phyloP scores from a whole-genome alignment of 2,888 invertebrate species.

The Melieria omissa region DNA sequence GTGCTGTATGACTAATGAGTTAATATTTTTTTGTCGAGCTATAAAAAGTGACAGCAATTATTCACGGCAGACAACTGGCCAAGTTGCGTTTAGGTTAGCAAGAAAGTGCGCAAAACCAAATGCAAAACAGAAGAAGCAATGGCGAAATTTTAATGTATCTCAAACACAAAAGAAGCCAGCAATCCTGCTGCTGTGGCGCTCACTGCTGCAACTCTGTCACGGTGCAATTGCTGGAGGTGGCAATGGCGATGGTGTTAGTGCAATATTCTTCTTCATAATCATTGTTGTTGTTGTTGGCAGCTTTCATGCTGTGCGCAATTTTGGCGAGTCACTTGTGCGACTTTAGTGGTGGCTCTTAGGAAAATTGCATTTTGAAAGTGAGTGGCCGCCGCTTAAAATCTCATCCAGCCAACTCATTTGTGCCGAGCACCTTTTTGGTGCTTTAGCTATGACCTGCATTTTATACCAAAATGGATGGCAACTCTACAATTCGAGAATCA shows the following conservation, averaged over 20 bases:
- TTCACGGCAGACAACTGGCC: slow-evolving; percentile 7
- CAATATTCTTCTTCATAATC: too few relatives aligned
- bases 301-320: background rate
- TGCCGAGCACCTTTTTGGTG: slow-evolving; percentile 40
- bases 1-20: too few relatives aligned
- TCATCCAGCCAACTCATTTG: slow-evolving; percentile 60
- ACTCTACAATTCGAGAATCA: too few relatives aligned
- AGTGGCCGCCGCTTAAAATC: slow-evolving; percentile 56
- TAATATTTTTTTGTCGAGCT: too few relatives aligned
- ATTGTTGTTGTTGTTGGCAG: too few relatives aligned
- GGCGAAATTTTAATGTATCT: slow-evolving; percentile 7
- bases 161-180: background rate
- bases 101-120: background rate
- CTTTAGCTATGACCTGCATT: too few relatives aligned
- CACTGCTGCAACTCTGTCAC: too few relatives aligned
- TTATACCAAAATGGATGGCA: too few relatives aligned
- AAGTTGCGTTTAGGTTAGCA: slow-evolving; percentile 10
- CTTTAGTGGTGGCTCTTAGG: slow-evolving; percentile 24
- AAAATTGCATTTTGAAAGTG: slow-evolving; percentile 47
- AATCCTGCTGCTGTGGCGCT: too few relatives aligned
- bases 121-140: slow-evolving; percentile 8
- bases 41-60: slow-evolving; percentile 14
- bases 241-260: too few relatives aligned
- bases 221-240: too few relatives aligned
- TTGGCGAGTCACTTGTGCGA: slow-evolving; percentile 16